Base-by-base conservation (phyloP, 2,797 vertebrate species). In the Tokudaia tokunoshimensis region DNA sequence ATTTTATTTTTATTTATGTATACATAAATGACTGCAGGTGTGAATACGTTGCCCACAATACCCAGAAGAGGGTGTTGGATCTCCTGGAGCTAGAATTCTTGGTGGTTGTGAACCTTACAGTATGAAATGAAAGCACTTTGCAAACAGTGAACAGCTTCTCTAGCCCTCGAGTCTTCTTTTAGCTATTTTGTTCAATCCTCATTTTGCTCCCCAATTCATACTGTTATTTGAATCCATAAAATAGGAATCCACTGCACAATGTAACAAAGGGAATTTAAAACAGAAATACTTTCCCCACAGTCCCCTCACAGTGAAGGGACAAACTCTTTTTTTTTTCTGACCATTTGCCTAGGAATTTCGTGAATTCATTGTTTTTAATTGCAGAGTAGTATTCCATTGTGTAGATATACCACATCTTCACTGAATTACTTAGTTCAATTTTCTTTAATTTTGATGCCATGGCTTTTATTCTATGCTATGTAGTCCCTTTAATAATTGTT, bases 301-400 rank as follows among this genome's bases (percentile, higher is more conserved):
- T 81, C 41, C 86, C 63, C 84, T 93, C 10, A 41, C 57, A 37
- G 47, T 37, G 84, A 47, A 93, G 84, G 83, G 78, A 88, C 96
- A 85, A 92, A 90, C 59, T 96, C 79, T 95, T 82, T 85, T 95
- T 92, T n/a, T n/a, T n/a, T n/a, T n/a, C n/a, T n/a, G n/a, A n/a
- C n/a, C n/a, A n/a, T n/a, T n/a, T n/a, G n/a, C n/a, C n/a, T n/a
- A n/a, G n/a, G n/a, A n/a, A n/a, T n/a, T n/a, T n/a, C n/a, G n/a
- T n/a, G n/a, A n/a, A n/a, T n/a, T n/a, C n/a, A n/a, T n/a, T n/a
- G n/a, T n/a, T n/a, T n/a, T n/a, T n/a, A n/a, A n/a, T n/a, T n/a
- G n/a, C n/a, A n/a, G n/a, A n/a, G n/a, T n/a, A n/a, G n/a, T n/a
- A n/a, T n/a, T n/a, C n/a, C n/a, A n/a, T n/a, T n/a, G n/a, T n/a